phyloP scores from a whole-genome alignment of 2,888 invertebrate genomes.

The Cheilosia grossa region DNA sequence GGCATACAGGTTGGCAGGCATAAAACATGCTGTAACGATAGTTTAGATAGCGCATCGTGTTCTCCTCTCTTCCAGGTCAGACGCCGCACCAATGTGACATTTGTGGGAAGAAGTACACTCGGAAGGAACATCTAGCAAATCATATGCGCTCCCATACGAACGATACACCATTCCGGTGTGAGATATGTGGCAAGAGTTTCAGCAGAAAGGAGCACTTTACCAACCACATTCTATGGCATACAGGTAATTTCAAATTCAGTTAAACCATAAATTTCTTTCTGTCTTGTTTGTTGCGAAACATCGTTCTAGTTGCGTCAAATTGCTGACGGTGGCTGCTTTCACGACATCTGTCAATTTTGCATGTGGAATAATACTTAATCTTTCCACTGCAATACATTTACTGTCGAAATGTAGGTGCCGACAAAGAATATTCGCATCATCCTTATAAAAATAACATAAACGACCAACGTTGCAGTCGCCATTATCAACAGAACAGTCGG shows the following conservation, averaged over 20 bases:
- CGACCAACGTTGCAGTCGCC: too few species aligned
- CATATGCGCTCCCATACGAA: constrained; percentile 95
- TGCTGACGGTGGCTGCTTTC: too few species aligned
- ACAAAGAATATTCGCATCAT: too few species aligned
- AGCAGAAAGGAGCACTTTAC: constrained; percentile 95
- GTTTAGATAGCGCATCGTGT: constrained; percentile 52
- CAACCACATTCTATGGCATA: constrained; percentile 95
- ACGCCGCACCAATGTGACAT: constrained; percentile 94
- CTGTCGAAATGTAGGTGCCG: too few species aligned
- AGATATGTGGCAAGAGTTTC: constrained; percentile 94
- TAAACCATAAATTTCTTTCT: background rate
- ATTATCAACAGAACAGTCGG: too few species aligned
- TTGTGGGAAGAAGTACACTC: constrained; percentile 94
- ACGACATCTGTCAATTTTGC: too few species aligned
- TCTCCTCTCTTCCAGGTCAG: constrained; percentile 85
- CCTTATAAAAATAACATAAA: too few species aligned
- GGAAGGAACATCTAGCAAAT: constrained; percentile 94
- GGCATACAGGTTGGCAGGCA: constrained; percentile 85
- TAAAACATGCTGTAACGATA: constrained; percentile 49
- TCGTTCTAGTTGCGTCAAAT: too few species aligned
- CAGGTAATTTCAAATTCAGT: constrained; percentile 86
- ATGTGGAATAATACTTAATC: too few species aligned
- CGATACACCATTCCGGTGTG: constrained; percentile 94
- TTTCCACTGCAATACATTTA: too few species aligned
- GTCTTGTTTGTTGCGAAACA: background rate